Evolutionary conservation across 2,797 vertebrate genomes (phyloP), one percentile per base, ranked within the genome.

Genomic region (Psittacula echo): DNA sequence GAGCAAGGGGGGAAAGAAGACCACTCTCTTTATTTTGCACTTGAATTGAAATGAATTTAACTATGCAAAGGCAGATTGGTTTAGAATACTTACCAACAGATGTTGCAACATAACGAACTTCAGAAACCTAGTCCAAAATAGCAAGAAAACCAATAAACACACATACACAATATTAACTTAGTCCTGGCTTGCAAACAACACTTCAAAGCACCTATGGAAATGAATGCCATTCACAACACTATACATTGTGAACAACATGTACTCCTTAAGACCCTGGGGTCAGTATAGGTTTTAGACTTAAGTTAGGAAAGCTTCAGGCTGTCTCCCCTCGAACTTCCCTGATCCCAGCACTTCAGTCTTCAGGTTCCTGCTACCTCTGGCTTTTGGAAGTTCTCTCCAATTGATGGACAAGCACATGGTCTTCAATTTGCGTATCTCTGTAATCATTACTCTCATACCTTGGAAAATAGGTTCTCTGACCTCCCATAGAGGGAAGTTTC

Each of bases 331-430:
- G 62, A 61, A 66, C 4, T n/a, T 60, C 9, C 27, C 71, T 34
- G 32, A 50, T 47, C 7, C 16, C 73, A 92, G 34, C 11, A 68
- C 39, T 87, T 72, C 3, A 8, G 12, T 58, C 9, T 45, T 47
- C 58, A 89, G 16, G 24, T 42, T 89, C 50, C 21, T 73, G 32
- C 18, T 50, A 86, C 54, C 45, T 70, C 47, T 51, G 19, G 22
- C 27, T 78, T 88, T 78, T 61, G 19, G 39, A 90, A 81, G 7
- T 66, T 75, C 42, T 54, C 70, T 88, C 29, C 11, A 9, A 16
- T 76, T 76, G 64, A 65, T 12, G n/a, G 22, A 39, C 2, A 48
- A 0, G 3, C 9, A 47, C 22, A 12, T 27, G 53, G 1, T 11
- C 54, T 85, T 85, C 61, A 24, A 13, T 73, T 60, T 64, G 16